Conservation (phyloP, 2,113 vertebrate genomes). For the Ptilorrhoa leucosticta region DNA sequence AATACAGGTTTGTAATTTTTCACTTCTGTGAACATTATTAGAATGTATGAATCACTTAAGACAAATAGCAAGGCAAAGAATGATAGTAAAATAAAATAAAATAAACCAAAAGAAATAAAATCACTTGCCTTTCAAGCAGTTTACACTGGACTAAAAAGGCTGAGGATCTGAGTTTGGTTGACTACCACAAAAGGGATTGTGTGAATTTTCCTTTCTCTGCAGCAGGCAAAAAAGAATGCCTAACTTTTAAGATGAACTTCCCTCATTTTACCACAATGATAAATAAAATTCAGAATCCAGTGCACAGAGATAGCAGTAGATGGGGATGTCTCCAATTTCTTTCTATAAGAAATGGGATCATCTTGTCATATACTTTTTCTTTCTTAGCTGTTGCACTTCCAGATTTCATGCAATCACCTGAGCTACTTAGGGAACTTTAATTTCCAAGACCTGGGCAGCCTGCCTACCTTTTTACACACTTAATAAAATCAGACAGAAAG, state of each 20-base stretch:
- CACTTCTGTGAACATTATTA: neutral
- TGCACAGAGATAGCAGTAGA: neutral
- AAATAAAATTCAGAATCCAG: neutral
- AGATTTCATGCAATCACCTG: slow-evolving; percentile 37
- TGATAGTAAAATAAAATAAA: neutral
- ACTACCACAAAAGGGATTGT: neutral
- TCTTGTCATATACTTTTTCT: neutral
- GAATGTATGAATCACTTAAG: neutral
- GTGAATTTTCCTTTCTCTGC: neutral
- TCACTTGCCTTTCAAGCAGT: neutral
- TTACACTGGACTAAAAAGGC: neutral
- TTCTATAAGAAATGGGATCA: neutral
- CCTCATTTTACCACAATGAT: neutral
- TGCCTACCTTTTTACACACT: slow-evolving; percentile 63
- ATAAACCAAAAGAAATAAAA: neutral
- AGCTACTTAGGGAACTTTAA: slow-evolving; percentile 38
- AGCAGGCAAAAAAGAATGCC: neutral
- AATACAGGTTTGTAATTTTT: neutral
- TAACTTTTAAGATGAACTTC: neutral
- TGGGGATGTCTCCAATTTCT: neutral
- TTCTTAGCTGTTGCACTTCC: neutral
- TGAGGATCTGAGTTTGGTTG: neutral
- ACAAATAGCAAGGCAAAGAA: neutral
- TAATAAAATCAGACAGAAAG: slow-evolving; percentile 69
- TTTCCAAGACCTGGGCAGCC: slow-evolving; percentile 37